Evolutionary conservation across 2,113 vertebrate genomes (phyloP).

Genomic region (Hippocampus barbouri): DNA sequence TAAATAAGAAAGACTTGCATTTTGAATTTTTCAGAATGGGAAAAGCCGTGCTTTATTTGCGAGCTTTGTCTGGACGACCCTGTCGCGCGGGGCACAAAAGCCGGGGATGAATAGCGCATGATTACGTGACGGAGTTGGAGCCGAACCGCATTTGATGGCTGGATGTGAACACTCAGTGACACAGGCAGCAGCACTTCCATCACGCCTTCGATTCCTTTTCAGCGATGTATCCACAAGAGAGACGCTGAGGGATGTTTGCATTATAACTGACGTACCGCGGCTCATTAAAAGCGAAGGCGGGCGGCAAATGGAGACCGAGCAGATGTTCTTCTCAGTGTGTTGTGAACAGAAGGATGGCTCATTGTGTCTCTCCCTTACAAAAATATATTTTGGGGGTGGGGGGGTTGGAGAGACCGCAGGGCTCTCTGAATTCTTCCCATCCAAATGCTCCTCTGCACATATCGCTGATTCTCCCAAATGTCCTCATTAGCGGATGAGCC

Average conservation of each 20-base stretch:
- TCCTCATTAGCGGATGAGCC: slow-evolving; percentile 45
- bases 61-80: slow-evolving; percentile 9
- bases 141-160: not conserved
- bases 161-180: not conserved
- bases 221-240: not conserved
- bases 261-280: slow-evolving; percentile 1
- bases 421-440: not conserved
- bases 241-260: slow-evolving; percentile 1
- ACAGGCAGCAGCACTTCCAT: not conserved
- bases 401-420: not conserved
- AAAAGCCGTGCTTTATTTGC: slow-evolving; percentile 11
- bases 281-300: slow-evolving; percentile 31
- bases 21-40: slow-evolving; percentile 12
- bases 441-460: not conserved
- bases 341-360: not conserved
- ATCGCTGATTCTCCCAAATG: slow-evolving; percentile 31
- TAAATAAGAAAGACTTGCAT: slow-evolving; percentile 9
- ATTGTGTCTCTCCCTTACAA: not conserved
- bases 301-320: slow-evolving; percentile 15
- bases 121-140: slow-evolving; percentile 51
- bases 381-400: not conserved
- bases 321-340: not conserved
- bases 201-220: not conserved
- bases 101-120: slow-evolving; percentile 34
- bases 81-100: slow-evolving; percentile 16